Evolutionary conservation across 1,140 invertebrate species (phyloP).

Genomic region (Cydia pomonella): DNA sequence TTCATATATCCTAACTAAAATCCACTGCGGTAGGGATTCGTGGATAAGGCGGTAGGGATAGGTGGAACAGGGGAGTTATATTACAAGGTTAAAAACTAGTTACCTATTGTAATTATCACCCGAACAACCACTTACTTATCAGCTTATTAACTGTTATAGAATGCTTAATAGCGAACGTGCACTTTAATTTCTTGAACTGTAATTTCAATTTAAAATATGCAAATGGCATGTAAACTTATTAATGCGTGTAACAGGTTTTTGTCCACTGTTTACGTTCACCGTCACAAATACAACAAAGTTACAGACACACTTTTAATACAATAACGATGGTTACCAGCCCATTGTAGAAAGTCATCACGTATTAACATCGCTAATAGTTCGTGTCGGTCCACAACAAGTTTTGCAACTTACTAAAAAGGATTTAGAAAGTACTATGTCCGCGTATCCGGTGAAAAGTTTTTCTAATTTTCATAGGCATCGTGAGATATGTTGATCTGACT

Average conservation of each 20-base stretch:
- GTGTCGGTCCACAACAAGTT: constrained; percentile 9
- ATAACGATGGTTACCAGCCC: not conserved
- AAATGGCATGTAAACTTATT: constrained; percentile 1
- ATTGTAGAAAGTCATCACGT: constrained; percentile 25
- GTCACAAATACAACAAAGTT: not conserved
- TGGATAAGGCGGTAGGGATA: too few species aligned
- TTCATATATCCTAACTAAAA: too few species aligned
- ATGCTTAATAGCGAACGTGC: not conserved
- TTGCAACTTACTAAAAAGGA: constrained; percentile 22
- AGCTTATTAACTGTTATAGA: not conserved
- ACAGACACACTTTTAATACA: not conserved
- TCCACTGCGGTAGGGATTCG: too few species aligned
- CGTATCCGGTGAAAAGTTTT: constrained; percentile 29
- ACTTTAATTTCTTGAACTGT: not conserved
- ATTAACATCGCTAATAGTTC: constrained; percentile 27
- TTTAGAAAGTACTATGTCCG: constrained; percentile 14
- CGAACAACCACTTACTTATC: not conserved
- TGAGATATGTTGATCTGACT: constrained; percentile 7
- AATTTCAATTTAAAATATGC: not conserved
- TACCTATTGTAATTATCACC: not conserved
- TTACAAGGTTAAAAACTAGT: not conserved
- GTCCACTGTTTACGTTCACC: not conserved
- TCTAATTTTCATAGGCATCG: constrained; percentile 7
- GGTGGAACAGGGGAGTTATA: too few species aligned
- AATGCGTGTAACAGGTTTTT: not conserved